Evolutionary conservation across 2,888 invertebrate genomes (phyloP), one percentile per base, ranked within the genome.

Genomic region (Xestia ashworthii): DNA sequence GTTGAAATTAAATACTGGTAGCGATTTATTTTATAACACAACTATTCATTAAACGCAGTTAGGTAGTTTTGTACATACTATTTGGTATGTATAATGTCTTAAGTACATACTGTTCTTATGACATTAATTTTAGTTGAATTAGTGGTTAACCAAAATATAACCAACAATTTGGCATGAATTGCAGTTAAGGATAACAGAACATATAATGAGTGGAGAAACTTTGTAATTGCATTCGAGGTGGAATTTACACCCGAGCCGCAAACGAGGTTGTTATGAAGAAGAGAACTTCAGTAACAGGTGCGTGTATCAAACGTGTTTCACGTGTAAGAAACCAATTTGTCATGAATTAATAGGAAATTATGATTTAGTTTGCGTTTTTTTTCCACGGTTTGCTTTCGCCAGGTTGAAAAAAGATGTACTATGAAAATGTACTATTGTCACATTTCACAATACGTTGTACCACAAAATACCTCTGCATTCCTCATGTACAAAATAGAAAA

Each of bases 1-100:
- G 48, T n/a, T 38, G 66, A 55, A 46, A 62, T 16, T 16, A 12
- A 66, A 67, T 55, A 62, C 11, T 46, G 46, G 77, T 14, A 48
- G 38, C 32, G 25, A 6, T 32, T 44, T 60, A 58, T 60, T 38
- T 72, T 41, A 25, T 41, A 62, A 50, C 22, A n/a, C 12, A 53
- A 32, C 50, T 16, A 50, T 41, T n/a, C 12, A 41, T 25, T 53
- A 1, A 9, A 50, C n/a, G 38, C 6, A 65, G 14, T 65, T 38
- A 25, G 62, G 22, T 5, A 2, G 16, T 38, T 62, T 38, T 22
- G 5, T 14, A 12, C n/a, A 9, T 9, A 11, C 3, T 5, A 58
- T 25, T 58, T 58, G 14, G 58, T 25, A n/a, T n/a, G n/a, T n/a
- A n/a, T n/a, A n/a, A n/a, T n/a, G n/a, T n/a, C n/a, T n/a, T n/a